Evolutionary conservation across 2,888 invertebrate species (phyloP).

Genomic region (Catocala nupta): DNA sequence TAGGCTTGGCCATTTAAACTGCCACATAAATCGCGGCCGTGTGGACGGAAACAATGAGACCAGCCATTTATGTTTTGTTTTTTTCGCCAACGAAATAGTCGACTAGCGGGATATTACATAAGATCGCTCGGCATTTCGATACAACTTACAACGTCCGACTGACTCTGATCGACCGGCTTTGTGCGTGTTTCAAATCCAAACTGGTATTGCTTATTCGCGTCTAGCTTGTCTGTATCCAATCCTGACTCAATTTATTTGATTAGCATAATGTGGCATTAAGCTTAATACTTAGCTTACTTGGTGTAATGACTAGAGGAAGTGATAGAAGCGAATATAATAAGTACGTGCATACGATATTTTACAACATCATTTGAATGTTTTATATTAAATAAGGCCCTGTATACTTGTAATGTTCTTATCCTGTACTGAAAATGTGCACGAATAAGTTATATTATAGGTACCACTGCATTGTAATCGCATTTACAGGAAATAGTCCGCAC

Average conservation of each 20-base stretch:
- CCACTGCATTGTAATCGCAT: conserved; percentile 25
- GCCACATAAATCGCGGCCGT: conserved; percentile 81
- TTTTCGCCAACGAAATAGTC: conserved; percentile 65
- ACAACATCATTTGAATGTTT: conserved; percentile 19
- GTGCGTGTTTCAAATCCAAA: conserved; percentile 51
- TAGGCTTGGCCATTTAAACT: conserved; percentile 73
- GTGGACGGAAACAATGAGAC: conserved; percentile 79
- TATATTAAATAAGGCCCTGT: conserved; percentile 8
- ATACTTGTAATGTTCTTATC: not conserved
- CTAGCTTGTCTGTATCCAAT: conserved; percentile 36
- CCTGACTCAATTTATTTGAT: conserved; percentile 41
- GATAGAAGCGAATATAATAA: conserved; percentile 26
- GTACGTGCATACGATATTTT: conserved; percentile 10
- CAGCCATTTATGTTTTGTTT: conserved; percentile 65
- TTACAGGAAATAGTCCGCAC: conserved; percentile 61
- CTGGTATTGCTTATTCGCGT: conserved; percentile 53
- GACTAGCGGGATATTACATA: conserved; percentile 71
- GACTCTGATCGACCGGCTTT: conserved; percentile 54
- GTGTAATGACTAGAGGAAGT: conserved; percentile 33
- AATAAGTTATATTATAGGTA: conserved; percentile 34
- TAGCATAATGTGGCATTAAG: conserved; percentile 46
- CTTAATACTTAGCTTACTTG: conserved; percentile 30
- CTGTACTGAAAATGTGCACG: not conserved
- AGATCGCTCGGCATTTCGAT: conserved; percentile 62
- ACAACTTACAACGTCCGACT: conserved; percentile 58